Conservation (phyloP, 2,888 invertebrate species). For the Polydesmus complanatus region DNA sequence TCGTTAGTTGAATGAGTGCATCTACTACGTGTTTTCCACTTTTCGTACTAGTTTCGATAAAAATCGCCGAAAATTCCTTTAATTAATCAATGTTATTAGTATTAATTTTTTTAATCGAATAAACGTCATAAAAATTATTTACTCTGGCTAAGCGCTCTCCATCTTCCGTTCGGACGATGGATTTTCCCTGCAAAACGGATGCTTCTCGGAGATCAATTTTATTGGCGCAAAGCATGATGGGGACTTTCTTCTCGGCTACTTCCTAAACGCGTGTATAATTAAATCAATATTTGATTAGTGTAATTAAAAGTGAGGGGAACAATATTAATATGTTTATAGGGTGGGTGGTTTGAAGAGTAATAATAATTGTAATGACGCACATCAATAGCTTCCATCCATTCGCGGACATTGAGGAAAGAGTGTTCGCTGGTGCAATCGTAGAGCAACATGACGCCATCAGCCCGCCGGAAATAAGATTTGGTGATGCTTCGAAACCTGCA, state of each 20-base stretch:
- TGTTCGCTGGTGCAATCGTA: constrained; percentile 45
- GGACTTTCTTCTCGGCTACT: constrained; percentile 38
- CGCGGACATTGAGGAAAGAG: constrained; percentile 43
- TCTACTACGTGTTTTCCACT: constrained; percentile 32
- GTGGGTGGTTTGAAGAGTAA: no score
- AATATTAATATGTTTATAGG: no score
- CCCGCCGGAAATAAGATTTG: constrained; percentile 46
- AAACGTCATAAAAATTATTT: constrained; percentile 7
- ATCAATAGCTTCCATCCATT: constrained; percentile 44
- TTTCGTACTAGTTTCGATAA: constrained; percentile 35
- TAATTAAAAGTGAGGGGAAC: not conserved
- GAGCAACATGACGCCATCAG: constrained; percentile 45
- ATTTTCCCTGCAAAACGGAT: constrained; percentile 25
- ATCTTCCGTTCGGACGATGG: constrained; percentile 30
- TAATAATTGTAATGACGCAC: constrained; percentile 29
- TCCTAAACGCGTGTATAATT: constrained; percentile 34
- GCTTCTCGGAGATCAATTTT: constrained; percentile 42
- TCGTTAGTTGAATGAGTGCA: constrained; percentile 31
- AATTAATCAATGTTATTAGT: not conserved
- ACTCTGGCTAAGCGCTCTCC: constrained; percentile 37
- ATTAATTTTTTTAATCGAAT: not conserved
- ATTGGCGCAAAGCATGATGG: constrained; percentile 44
- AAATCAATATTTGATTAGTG: not conserved
- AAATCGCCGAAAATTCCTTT: constrained; percentile 29
- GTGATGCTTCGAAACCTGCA: constrained; percentile 41